Evolutionary conservation across 1,140 invertebrate genomes (phyloP).

Genomic region (Drosophila leontia): DNA sequence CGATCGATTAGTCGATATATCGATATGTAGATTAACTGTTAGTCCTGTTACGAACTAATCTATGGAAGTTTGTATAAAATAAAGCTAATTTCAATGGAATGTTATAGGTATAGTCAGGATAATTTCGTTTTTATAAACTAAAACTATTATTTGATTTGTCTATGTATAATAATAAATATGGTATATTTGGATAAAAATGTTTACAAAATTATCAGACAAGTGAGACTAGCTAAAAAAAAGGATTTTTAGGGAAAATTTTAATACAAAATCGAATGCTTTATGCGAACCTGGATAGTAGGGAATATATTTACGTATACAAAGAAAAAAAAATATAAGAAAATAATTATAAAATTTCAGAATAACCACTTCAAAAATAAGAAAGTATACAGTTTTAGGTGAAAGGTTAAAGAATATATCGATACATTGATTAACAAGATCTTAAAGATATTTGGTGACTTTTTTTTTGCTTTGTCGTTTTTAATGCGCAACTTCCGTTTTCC

Average conservation of each 20-base stretch:
- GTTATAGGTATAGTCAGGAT: not conserved
- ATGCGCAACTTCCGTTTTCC: constrained; percentile 60
- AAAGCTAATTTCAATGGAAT: not conserved
- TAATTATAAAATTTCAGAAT: no score
- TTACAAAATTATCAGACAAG: no score
- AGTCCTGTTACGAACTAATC: not conserved
- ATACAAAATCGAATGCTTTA: not conserved
- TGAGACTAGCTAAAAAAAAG: no score
- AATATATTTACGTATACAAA: not conserved
- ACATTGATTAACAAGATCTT: constrained; percentile 64
- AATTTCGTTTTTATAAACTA: not conserved
- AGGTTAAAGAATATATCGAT: constrained; percentile 61
- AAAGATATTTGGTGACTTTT: constrained; percentile 65
- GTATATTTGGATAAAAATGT: no score
- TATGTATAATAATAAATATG: no score
- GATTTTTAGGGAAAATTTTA: no score
- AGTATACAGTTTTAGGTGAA: not conserved
- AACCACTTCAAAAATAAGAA: not conserved
- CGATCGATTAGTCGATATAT: constrained; percentile 37
- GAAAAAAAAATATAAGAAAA: no score
- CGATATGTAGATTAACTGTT: constrained; percentile 24
- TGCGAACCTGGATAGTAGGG: not conserved
- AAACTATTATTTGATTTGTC: no score
- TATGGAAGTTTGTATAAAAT: not conserved
- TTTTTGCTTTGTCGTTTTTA: constrained; percentile 84